A percentile compares a stretch with the other conserved stretches of the same genome.
Evolutionary conservation across 1,140 invertebrate genomes (phyloP).

Genomic region (Diploscapter pachys): DNA sequence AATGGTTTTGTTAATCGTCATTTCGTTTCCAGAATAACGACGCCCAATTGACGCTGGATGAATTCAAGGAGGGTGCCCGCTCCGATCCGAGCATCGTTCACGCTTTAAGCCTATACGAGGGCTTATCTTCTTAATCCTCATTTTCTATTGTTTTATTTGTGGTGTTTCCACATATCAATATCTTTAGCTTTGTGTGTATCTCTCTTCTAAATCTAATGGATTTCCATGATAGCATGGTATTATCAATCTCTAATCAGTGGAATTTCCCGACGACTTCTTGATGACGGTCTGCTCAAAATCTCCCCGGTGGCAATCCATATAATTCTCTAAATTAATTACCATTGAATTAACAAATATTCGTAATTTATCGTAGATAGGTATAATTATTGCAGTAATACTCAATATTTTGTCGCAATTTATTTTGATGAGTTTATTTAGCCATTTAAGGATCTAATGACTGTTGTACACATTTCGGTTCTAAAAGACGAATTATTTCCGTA

Average conservation of each 20-base stretch:
- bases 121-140: conserved; percentile 47
- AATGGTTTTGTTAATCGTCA: background rate
- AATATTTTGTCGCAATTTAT: no score
- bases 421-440: no score
- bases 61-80: conserved; percentile 96
- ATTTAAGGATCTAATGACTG: no score
- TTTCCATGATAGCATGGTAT: background rate
- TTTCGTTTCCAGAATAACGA: conserved; percentile 77
- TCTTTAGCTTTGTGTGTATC: no score
- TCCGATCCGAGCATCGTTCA: conserved; percentile 96
- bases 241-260: conserved; percentile 1
- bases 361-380: no score
- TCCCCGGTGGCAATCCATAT: no score
- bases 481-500: no score
- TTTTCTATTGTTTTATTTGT: background rate
- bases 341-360: no score
- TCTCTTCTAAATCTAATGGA: background rate
- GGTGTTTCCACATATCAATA: no score
- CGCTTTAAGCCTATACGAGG: conserved; percentile 67
- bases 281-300: background rate
- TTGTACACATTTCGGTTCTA: no score
- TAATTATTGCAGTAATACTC: no score
- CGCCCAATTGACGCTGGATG: conserved; percentile 89
- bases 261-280: background rate
- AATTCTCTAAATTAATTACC: no score